Evolutionary conservation across 2,888 invertebrate genomes (phyloP).

Genomic region (Ectemnius continuus): DNA sequence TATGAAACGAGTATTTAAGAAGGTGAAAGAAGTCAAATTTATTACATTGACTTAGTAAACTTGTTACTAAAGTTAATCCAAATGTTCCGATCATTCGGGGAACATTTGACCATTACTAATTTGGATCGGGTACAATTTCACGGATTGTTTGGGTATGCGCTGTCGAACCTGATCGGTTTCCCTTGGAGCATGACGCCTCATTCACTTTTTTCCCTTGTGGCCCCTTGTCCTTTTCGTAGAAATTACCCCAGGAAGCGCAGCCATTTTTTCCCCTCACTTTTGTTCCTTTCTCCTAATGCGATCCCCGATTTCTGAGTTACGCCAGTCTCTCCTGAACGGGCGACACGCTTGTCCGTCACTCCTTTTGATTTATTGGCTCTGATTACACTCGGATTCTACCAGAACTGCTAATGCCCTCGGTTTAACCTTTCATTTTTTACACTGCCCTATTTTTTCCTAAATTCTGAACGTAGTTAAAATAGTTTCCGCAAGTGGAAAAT

Average conservation of each 20-base stretch:
- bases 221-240: neutral
- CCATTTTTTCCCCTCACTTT: slow-evolving; percentile 37
- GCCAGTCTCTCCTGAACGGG: slow-evolving; percentile 57
- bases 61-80: no score
- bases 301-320: slow-evolving; percentile 46
- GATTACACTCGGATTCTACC: slow-evolving; percentile 70
- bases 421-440: neutral
- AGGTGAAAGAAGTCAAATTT: no score
- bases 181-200: slow-evolving; percentile 12
- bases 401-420: slow-evolving; percentile 55
- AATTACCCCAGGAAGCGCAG: neutral
- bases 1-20: no score
- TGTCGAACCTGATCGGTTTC: slow-evolving; percentile 26
- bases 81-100: neutral
- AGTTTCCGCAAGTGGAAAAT: neutral
- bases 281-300: slow-evolving; percentile 37
- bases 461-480: neutral
- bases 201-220: slow-evolving; percentile 8
- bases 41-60: no score
- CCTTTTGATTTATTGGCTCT: slow-evolving; percentile 72
- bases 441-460: neutral
- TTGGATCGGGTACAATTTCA: neutral
- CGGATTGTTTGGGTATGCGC: slow-evolving; percentile 22
- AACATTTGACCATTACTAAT: neutral
- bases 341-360: slow-evolving; percentile 58